These are phyloP conservation scores for Mercenaria mercenaria DNA, from an alignment of 1,140 invertebrate species.

Conservation along the genomic window DNA sequence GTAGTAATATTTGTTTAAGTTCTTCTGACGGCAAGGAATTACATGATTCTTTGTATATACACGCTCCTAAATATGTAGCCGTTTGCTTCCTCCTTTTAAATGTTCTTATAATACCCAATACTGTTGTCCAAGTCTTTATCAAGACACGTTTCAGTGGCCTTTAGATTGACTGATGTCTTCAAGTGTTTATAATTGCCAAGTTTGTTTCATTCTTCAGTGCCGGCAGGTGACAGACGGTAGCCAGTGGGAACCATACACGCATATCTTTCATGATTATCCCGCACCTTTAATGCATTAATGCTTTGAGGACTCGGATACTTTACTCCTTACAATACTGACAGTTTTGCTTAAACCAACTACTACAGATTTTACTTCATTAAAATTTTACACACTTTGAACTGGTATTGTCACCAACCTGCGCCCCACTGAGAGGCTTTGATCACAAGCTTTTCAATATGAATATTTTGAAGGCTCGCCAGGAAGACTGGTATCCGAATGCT, in stretches of 20 bases:
- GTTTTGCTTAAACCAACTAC: constrained; percentile 31
- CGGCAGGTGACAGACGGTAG: constrained; percentile 22
- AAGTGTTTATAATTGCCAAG: constrained; percentile 37
- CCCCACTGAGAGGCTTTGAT: constrained; percentile 7
- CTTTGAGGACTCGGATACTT: background rate
- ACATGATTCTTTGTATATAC: too few species aligned
- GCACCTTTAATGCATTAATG: background rate
- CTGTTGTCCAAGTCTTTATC: background rate
- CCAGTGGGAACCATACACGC: background rate
- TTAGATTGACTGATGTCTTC: constrained; percentile 1
- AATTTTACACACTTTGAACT: constrained; percentile 11
- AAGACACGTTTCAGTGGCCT: background rate
- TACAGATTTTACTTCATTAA: constrained; percentile 21
- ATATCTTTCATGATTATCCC: background rate
- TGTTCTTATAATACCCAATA: too few species aligned
- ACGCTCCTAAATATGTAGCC: too few species aligned
- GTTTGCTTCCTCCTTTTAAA: too few species aligned
- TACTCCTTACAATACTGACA: background rate
- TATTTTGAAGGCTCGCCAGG: background rate
- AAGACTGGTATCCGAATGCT: background rate
- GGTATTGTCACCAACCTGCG: background rate
- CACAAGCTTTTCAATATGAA: constrained; percentile 16
- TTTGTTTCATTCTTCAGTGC: background rate
- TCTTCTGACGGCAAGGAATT: too few species aligned
- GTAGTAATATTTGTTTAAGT: too few species aligned